Base-by-base conservation (phyloP, 2,797 vertebrate species). In the Cetoscarus ocellatus region DNA sequence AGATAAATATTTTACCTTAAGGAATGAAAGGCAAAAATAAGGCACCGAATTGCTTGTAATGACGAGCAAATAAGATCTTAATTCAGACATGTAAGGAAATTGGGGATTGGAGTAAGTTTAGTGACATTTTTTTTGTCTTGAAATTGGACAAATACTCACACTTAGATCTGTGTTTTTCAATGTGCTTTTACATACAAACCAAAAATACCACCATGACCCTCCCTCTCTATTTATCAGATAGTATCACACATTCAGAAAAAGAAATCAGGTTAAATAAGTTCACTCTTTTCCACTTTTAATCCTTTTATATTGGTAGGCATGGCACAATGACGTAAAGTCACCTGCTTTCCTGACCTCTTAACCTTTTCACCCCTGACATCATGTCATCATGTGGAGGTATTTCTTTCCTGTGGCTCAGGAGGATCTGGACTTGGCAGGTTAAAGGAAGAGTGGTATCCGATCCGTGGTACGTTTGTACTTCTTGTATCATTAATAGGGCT, bases 401-500 rank as follows among this genome's bases (percentile, higher is more conserved):
- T 85, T 89, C 72, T 86, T 89, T 75, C 80, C 62, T 12, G 56
- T 58, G 60, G 76, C 67, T 77, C 72, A 48, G 56, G 15, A 67
- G 52, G 87, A 84, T 84, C 79, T 67, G 80, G 86, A 83, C 70
- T 70, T 83, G 87, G 79, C 83, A 76, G 81, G 75, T 91, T 90
- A 66, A 87, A 87, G 84, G 86, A 89, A 89, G 90, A 88, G 84
- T 84, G 86, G 86, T 83, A 93, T 87, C 82, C 13, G 83, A 89
- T 84, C 83, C 66, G 77, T 70, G 68, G 79, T 91, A 73, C 88
- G 83, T 94, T 93, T 94, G 91, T 93, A 93, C 88, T 83, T 81
- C 71, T 79, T 94, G 84, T 91, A 94, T 93, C 90, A 93, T 94
- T 94, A 93, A 94, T 93, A 86, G 79, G 58, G 64, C 57, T 2